These are phyloP conservation scores for Lagopus leucura DNA, from an alignment of 2,113 vertebrate genomes.

Conservation along the genomic window DNA sequence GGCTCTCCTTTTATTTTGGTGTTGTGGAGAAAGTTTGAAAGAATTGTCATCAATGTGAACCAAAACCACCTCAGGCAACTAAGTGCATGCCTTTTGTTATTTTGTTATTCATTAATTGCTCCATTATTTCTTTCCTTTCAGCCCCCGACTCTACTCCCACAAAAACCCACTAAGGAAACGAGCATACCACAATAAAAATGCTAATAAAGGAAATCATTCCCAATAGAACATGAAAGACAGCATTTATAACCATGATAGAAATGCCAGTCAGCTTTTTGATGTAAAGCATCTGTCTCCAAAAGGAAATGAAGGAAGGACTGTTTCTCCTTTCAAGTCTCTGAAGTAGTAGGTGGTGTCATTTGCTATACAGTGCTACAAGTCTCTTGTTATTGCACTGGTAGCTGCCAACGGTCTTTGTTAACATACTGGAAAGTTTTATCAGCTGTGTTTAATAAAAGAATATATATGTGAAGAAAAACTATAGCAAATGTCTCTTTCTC, in stretches of 20 bases:
- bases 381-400: conserved; percentile 58
- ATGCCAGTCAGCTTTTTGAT: conserved; percentile 72
- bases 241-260: conserved; percentile 56
- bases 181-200: conserved; percentile 45
- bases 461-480: conserved; percentile 25
- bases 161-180: conserved; percentile 13
- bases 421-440: conserved; percentile 65
- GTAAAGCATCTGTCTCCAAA: conserved; percentile 73
- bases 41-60: neutral
- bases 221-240: conserved; percentile 50
- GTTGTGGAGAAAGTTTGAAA: neutral
- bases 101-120: neutral
- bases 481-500: conserved; percentile 5
- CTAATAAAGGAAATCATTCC: conserved; percentile 60
- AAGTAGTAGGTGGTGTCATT: conserved; percentile 72
- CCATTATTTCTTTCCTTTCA: neutral
- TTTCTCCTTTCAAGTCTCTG: conserved; percentile 68
- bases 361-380: conserved; percentile 60
- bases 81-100: conserved; percentile 11
- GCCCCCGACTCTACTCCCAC: accelerated
- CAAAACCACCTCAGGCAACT: neutral
- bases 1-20: neutral
- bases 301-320: conserved; percentile 71
- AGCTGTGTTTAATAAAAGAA: conserved; percentile 73
- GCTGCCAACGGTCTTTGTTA: conserved; percentile 68